Evolutionary conservation across 2,888 invertebrate genomes (phyloP), one percentile per base, ranked within the genome.

Genomic region (Bellardia pandia): DNA sequence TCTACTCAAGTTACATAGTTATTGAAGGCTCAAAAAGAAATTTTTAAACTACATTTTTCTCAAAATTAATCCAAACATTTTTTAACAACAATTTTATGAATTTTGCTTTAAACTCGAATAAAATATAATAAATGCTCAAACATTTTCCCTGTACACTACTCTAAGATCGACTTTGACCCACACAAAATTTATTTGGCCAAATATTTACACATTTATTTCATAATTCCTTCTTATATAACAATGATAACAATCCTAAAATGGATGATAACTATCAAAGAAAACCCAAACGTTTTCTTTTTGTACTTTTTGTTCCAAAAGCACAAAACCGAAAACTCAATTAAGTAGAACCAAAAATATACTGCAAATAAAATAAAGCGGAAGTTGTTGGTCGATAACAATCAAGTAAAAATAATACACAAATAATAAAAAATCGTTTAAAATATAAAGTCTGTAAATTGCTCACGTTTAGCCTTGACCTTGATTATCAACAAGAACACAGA

Each of bases 371-470:
- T 33, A 72, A 86, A 33, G 53, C 64, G 79, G 83, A 86, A 86
- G 69, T 83, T 83, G 75, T 58, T 86, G 79, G 71, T 66, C 51
- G 78, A 86, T 79, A 56, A 14, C 68, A 75, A 80, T 69, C 58
- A 71, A 76, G 51, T 33, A 23, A 56, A 71, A 23, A 69, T 62
- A n/a, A 69, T 14, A 37, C 56, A 45, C 13, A 23, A 37, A 16
- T 5, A 33, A 53, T n/a, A 40, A 60, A 45, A 42, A 77, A 77
- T 16, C 23, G 8, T 23, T n/a, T 62, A 62, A 74, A 76, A 71
- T 5, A n/a, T n/a, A 62, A 68, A 69, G 42, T 62, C 51, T 62
- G 48, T 45, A 85, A 79, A 85, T 53, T 79, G 68, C 45, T 60
- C 13, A 42, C 69, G 48, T 37, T 68, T 75, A 79, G 51, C 74